phyloP scores from a whole-genome alignment of 2,113 vertebrate species.

The Phrynocephalus versicolor region DNA sequence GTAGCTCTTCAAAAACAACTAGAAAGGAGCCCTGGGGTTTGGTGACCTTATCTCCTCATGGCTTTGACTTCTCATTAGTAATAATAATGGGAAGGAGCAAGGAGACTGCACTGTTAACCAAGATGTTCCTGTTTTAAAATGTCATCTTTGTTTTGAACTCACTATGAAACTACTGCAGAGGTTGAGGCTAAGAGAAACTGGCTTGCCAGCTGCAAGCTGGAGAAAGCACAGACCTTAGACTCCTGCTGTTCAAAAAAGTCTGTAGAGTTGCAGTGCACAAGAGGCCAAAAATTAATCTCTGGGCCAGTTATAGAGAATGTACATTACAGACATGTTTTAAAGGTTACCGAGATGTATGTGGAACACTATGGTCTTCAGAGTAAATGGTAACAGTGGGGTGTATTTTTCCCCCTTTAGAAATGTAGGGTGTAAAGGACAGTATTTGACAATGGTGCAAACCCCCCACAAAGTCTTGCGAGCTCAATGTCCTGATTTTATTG shows the following conservation, averaged over 20 bases:
- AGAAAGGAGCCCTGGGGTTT: too few species aligned
- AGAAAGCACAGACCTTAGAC: too few species aligned
- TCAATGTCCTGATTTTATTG: not conserved
- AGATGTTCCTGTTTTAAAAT: not conserved
- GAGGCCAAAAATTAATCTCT: too few species aligned
- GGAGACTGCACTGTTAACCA: not conserved
- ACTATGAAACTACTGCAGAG: not conserved
- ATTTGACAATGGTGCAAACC: not conserved
- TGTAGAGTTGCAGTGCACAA: too few species aligned
- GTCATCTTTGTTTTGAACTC: not conserved
- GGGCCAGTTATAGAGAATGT: too few species aligned
- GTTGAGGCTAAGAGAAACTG: not conserved
- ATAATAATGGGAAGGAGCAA: not conserved
- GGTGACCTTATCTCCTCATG: not conserved
- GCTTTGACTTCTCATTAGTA: not conserved
- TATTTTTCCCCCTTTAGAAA: not conserved
- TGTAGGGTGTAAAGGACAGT: not conserved
- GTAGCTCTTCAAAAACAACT: not conserved
- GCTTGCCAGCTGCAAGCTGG: not conserved
- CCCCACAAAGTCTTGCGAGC: too few species aligned
- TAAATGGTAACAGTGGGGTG: not conserved
- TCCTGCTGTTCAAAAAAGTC: too few species aligned
- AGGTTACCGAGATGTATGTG: not conserved
- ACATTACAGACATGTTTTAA: not conserved
- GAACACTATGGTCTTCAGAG: not conserved